Base-by-base conservation (phyloP, 1,140 invertebrate species). In the Caerostris extrusa region DNA sequence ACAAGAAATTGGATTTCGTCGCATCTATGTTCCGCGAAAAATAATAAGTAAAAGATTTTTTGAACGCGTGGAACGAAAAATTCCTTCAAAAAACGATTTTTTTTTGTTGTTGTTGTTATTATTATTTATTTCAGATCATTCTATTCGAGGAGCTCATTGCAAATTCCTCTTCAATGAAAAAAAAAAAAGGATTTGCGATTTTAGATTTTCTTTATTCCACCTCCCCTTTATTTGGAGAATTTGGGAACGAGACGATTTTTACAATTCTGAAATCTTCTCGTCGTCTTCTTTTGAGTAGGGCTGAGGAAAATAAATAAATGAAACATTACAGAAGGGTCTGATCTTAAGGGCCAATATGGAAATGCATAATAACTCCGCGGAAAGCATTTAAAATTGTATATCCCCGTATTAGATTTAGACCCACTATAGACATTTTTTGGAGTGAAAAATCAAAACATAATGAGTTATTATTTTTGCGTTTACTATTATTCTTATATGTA, bases 1-100 rank as follows among this genome's bases (percentile, higher is more conserved):
- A 67, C 61, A 67, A 10, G 61, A 19, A 77, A 77, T 77, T 77
- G 34, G 71, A 77, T 77, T 77, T 53, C 71, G 71, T 77, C 34
- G 71, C 71, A 77, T 77, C 71, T 34, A 10, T 50, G 71, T 3
- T 77, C 34, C 34, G 7, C 50, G 34, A 77, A 77, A 67, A 67
- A n/a, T n/a, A 67, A 77, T 50, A 50, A 77, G 71, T 53, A 77
- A 53, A 53, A 34, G 34, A 34, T 34, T 34, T 34, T 34, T 34
- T 34, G 34, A 77, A 53, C 10, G 10, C 34, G 53, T 14, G 5
- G 53, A 77, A 77, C 19, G 53, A 71, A 71, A 71, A 71, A 71
- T 34, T 19, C 7, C 8, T 34, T 8, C 14, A 67, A 67, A 67
- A 67, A 67, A 14, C 10, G 61, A n/a, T 67, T n/a, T 17, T 64